phyloP scores from a whole-genome alignment of 2,113 vertebrate species.

The Martes martes region DNA sequence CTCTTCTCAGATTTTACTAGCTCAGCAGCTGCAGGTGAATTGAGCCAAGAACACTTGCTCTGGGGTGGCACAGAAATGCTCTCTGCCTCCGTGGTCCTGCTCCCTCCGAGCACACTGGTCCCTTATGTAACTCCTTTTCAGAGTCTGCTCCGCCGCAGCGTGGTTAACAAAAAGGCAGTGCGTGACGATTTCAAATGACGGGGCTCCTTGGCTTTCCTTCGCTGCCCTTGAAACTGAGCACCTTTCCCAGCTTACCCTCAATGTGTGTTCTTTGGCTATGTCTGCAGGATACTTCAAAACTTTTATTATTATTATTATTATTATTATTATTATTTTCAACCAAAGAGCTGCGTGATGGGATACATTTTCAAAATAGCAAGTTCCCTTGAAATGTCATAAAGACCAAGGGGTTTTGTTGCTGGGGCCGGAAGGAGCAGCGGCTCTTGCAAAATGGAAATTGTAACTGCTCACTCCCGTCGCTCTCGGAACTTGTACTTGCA shows the following conservation, averaged over 20 bases:
- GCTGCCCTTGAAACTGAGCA: background rate
- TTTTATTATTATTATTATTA: background rate
- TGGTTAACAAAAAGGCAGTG: background rate
- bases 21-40: slow-evolving; percentile 67
- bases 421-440: background rate
- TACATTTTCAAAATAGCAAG: background rate
- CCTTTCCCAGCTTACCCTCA: background rate
- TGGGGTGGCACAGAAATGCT: background rate
- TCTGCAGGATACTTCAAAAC: background rate
- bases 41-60: slow-evolving; percentile 33
- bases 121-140: slow-evolving; percentile 1
- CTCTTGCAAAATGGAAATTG: background rate
- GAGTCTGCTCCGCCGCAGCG: background rate
- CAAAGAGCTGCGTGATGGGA: background rate
- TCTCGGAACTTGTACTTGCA: background rate
- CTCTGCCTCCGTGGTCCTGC: accelerated
- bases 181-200: background rate
- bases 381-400: background rate
- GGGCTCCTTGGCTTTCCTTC: background rate
- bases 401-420: background rate
- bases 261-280: background rate
- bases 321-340: background rate
- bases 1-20: slow-evolving; percentile 55
- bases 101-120: background rate
- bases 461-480: background rate